phyloP scores from a whole-genome alignment of 2,113 vertebrate genomes.

The Gnathonemus longibarbis region DNA sequence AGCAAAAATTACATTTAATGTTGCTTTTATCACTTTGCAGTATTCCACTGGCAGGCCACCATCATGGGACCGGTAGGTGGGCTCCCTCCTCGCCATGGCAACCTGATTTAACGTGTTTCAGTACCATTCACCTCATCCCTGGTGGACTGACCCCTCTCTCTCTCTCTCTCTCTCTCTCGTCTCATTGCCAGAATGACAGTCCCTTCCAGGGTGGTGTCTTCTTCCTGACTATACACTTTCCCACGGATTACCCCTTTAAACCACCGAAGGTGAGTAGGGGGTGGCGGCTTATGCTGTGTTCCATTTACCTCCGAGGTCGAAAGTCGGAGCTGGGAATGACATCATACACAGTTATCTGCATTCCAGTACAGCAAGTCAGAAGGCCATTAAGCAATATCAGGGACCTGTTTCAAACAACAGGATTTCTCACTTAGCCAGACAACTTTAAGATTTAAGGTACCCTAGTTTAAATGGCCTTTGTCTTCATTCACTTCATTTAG shows the following conservation, averaged over 20 bases:
- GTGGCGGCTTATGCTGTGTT: background rate
- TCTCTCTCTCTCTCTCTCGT: constrained; percentile 27
- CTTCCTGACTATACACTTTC: constrained; percentile 90
- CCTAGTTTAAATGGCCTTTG: background rate
- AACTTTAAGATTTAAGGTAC: background rate
- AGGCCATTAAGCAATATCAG: background rate
- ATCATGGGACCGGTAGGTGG: constrained; percentile 91
- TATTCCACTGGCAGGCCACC: constrained; percentile 92
- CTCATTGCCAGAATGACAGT: constrained; percentile 69
- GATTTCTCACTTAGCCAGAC: background rate
- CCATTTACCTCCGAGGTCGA: background rate
- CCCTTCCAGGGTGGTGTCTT: constrained; percentile 92
- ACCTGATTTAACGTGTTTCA: background rate
- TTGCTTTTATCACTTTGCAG: constrained; percentile 54
- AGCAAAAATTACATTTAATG: background rate
- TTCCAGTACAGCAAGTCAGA: background rate
- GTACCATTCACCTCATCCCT: background rate
- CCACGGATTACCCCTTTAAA: constrained; percentile 92
- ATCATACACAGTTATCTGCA: background rate
- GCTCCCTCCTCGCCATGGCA: background rate
- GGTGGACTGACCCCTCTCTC: constrained; percentile 21
- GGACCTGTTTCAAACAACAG: background rate
- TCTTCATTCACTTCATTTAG: background rate
- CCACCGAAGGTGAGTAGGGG: constrained; percentile 79
- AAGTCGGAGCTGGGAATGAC: background rate